These are phyloP conservation scores for Seladonia tumulorum DNA, from an alignment of 2,888 invertebrate genomes.

Conservation along the genomic window DNA sequence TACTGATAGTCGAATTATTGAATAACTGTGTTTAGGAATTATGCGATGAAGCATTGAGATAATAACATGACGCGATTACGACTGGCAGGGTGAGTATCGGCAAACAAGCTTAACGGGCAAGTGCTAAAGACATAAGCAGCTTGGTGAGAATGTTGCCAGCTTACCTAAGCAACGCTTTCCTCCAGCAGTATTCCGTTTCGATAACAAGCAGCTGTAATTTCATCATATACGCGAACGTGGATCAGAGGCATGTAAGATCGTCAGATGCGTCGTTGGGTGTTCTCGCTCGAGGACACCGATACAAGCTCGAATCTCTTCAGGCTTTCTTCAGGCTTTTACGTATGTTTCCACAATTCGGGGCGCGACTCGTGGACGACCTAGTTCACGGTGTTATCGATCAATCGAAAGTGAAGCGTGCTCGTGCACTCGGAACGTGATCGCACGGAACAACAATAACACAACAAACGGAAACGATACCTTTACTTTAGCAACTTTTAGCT, in stretches of 20 bases:
- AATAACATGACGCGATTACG: not conserved
- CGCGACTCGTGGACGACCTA: slow-evolving; percentile 65
- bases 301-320: slow-evolving; percentile 25
- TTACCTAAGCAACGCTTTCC: slow-evolving; percentile 82
- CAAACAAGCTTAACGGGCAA: slow-evolving; percentile 49
- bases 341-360: slow-evolving; percentile 50
- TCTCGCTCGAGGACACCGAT: slow-evolving; percentile 36
- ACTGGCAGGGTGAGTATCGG: not conserved
- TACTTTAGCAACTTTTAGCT: not conserved
- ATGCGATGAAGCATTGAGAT: not conserved
- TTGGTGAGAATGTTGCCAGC: slow-evolving; percentile 45
- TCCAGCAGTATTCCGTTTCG: slow-evolving; percentile 82
- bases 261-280: slow-evolving; percentile 36
- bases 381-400: slow-evolving; percentile 68
- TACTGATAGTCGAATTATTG: not conserved
- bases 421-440: not conserved
- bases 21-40: not conserved
- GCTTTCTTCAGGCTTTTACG: slow-evolving; percentile 26
- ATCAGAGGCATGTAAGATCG: slow-evolving; percentile 66
- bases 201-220: slow-evolving; percentile 82
- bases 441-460: slow-evolving; percentile 2
- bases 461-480: slow-evolving; percentile 7
- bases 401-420: slow-evolving; percentile 40
- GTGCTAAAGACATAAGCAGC: slow-evolving; percentile 50
- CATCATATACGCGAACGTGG: slow-evolving; percentile 80